These are phyloP conservation scores for Leptura quadrifasciata DNA, from an alignment of 2,888 invertebrate species.

Conservation along the genomic window DNA sequence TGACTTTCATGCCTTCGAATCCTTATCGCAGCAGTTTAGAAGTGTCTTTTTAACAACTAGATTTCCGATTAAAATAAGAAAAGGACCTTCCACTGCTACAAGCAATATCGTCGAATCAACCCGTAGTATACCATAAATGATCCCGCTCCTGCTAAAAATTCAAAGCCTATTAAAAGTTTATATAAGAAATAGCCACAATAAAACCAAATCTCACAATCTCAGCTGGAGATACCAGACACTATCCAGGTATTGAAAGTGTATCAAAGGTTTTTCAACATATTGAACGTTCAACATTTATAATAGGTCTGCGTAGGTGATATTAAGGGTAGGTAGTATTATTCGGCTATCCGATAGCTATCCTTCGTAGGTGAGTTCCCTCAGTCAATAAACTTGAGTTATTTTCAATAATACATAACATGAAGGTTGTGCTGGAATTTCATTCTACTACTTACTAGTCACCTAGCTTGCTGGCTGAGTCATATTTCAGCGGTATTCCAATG, in stretches of 20 bases:
- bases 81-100: no score
- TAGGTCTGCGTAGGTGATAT: neutral
- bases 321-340: conserved; percentile 14
- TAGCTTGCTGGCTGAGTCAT: neutral
- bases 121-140: neutral
- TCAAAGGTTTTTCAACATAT: conserved; percentile 3
- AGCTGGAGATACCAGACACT: neutral
- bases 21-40: no score
- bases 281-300: neutral
- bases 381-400: conserved; percentile 20
- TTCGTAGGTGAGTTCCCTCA: neutral
- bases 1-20: no score
- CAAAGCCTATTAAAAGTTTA: neutral
- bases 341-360: conserved; percentile 7
- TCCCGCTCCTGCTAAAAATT: neutral
- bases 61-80: no score
- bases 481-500: neutral
- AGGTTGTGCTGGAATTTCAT: conserved; percentile 11
- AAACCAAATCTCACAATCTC: neutral
- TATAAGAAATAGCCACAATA: neutral
- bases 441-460: neutral
- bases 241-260: neutral
- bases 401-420: neutral
- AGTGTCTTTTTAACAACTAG: no score
- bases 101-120: no score